Evolutionary conservation across 2,113 vertebrate genomes (phyloP).

Genomic region (Labeo catla): DNA sequence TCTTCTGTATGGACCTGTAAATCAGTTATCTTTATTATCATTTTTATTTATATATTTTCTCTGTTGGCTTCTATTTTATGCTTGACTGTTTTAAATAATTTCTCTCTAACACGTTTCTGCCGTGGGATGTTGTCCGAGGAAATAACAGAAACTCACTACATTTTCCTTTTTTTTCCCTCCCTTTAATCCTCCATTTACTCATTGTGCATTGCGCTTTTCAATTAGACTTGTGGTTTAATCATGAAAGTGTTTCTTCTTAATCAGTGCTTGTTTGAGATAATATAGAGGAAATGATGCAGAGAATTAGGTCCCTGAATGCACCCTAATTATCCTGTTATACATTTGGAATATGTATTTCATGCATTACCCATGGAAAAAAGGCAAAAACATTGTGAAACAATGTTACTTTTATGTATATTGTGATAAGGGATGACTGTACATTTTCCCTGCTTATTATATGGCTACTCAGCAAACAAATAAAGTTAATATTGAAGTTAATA

Average conservation of each 20-base stretch:
- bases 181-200: not conserved
- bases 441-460: not conserved
- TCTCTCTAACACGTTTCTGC: constrained; percentile 3
- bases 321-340: constrained; percentile 13
- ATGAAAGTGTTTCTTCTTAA: constrained; percentile 21
- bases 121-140: not conserved
- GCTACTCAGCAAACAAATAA: no score
- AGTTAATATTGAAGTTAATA: no score
- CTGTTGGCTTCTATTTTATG: constrained; percentile 28
- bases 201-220: constrained; percentile 16
- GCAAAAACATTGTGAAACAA: not conserved
- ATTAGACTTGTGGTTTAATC: constrained; percentile 3
- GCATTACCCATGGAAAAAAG: no score
- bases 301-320: constrained; percentile 27
- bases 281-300: constrained; percentile 18
- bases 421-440: not conserved
- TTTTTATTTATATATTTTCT: not conserved
- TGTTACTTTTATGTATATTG: not conserved
- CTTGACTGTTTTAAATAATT: constrained; percentile 21
- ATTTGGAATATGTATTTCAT: not conserved
- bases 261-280: constrained; percentile 27
- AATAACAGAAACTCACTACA: not conserved
- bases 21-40: not conserved
- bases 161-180: not conserved
- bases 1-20: not conserved